Evolutionary conservation across 2,888 invertebrate genomes (phyloP).

Genomic region (Ormyrus rosae): DNA sequence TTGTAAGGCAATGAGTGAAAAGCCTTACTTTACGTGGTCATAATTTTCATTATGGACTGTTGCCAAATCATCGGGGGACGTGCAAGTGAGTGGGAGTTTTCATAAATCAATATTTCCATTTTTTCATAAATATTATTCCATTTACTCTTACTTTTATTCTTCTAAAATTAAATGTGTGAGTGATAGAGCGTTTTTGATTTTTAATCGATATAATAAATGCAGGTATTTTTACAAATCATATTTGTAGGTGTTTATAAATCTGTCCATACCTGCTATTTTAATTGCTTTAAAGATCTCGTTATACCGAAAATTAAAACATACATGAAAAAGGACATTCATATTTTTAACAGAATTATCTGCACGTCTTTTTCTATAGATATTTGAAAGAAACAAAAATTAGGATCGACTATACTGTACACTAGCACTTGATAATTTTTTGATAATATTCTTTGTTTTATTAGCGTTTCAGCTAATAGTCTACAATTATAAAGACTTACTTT

Average conservation of each 20-base stretch:
- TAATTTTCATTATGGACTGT: constrained; percentile 51
- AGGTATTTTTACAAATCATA: constrained; percentile 20
- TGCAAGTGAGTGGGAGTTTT: constrained; percentile 55
- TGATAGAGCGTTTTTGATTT: constrained; percentile 38
- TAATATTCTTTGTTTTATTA: constrained; percentile 50
- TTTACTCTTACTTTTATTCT: constrained; percentile 26
- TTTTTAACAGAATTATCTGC: constrained; percentile 37
- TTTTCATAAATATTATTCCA: constrained; percentile 33
- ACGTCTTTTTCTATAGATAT: constrained; percentile 42
- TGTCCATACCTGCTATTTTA: constrained; percentile 38
- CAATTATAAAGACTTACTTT: constrained; percentile 61
- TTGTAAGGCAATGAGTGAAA: constrained; percentile 44
- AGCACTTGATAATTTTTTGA: constrained; percentile 40
- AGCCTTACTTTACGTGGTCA: constrained; percentile 42
- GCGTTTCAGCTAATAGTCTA: constrained; percentile 65
- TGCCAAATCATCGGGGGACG: constrained; percentile 57
- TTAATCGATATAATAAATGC: constrained; percentile 14
- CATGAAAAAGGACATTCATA: constrained; percentile 37
- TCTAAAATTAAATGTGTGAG: constrained; percentile 42
- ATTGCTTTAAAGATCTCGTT: constrained; percentile 49
- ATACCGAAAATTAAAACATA: constrained; percentile 37
- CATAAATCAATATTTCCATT: constrained; percentile 47
- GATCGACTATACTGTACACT: constrained; percentile 7
- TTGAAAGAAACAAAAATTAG: not conserved
- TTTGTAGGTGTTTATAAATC: constrained; percentile 38